A percentile compares a stretch with the other conserved stretches of the same genome.
phyloP scores from a whole-genome alignment of 2,797 vertebrate genomes.

The Malacoraja senta region DNA sequence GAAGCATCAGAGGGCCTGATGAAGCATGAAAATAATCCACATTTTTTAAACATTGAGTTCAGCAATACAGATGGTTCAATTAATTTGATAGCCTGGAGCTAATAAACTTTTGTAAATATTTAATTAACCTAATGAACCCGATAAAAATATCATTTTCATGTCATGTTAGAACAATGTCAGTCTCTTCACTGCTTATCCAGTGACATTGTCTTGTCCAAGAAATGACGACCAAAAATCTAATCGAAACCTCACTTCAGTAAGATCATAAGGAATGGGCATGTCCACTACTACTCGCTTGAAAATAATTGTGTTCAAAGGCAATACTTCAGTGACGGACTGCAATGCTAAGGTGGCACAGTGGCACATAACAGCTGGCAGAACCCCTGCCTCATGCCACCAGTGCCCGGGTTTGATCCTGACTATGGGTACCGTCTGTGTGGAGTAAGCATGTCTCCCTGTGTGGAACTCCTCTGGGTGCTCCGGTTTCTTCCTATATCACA shows the following conservation, averaged over 20 bases:
- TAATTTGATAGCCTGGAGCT: not conserved
- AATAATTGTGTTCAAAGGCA: not conserved
- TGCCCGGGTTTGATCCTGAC: no score
- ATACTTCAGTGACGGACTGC: no score
- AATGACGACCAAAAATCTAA: no score
- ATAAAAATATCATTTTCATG: not conserved
- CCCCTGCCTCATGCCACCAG: no score
- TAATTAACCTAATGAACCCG: not conserved
- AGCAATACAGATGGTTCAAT: slow-evolving; percentile 16
- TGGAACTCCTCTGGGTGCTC: no score
- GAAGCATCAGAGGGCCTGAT: not conserved
- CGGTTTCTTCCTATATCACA: no score
- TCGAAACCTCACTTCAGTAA: not conserved
- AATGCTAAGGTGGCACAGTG: no score
- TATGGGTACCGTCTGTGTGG: no score
- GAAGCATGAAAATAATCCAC: not conserved
- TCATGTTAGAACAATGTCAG: not conserved
- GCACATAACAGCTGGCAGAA: no score
- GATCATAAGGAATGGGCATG: not conserved
- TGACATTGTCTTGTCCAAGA: not conserved
- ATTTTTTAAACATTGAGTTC: not conserved
- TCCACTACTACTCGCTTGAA: not conserved
- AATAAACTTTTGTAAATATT: not conserved
- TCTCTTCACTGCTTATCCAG: not conserved
- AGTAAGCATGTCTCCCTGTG: no score